phyloP scores from a whole-genome alignment of 2,113 vertebrate genomes.

The Rynchops niger region DNA sequence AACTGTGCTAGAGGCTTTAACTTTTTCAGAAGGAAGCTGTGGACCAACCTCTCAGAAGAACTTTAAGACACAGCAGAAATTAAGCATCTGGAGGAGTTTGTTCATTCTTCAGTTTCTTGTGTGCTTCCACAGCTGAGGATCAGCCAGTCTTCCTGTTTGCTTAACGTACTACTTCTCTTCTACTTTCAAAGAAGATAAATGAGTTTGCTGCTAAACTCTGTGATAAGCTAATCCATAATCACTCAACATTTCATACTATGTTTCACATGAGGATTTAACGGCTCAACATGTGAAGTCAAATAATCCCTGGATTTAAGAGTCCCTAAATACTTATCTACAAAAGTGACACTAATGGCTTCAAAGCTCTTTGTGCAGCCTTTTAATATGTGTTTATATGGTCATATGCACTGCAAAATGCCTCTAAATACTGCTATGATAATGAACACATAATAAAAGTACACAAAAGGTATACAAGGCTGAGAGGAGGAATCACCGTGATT shows the following conservation, averaged over 20 bases:
- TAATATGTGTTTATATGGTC: not conserved
- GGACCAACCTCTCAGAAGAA: not conserved
- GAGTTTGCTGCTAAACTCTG: not conserved
- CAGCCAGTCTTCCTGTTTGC: not conserved
- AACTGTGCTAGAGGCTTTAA: not conserved
- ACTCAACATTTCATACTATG: not conserved
- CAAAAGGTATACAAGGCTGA: not conserved
- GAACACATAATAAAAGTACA: not conserved
- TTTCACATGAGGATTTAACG: not conserved
- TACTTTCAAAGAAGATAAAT: not conserved
- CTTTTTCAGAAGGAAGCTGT: not conserved
- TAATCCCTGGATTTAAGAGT: slow-evolving; percentile 14
- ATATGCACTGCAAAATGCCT: not conserved
- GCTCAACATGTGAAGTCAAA: not conserved
- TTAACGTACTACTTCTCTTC: not conserved
- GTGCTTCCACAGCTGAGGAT: not conserved
- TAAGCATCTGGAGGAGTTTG: not conserved
- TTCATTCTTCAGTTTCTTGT: not conserved
- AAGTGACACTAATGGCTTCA: not conserved
- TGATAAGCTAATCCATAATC: not conserved
- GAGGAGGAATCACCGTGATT: not conserved
- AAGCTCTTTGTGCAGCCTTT: not conserved
- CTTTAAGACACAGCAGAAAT: not conserved
- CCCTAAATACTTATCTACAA: not conserved
- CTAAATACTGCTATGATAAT: not conserved